Conservation (phyloP, 2,113 vertebrate species). For the Hippocampus comes region DNA sequence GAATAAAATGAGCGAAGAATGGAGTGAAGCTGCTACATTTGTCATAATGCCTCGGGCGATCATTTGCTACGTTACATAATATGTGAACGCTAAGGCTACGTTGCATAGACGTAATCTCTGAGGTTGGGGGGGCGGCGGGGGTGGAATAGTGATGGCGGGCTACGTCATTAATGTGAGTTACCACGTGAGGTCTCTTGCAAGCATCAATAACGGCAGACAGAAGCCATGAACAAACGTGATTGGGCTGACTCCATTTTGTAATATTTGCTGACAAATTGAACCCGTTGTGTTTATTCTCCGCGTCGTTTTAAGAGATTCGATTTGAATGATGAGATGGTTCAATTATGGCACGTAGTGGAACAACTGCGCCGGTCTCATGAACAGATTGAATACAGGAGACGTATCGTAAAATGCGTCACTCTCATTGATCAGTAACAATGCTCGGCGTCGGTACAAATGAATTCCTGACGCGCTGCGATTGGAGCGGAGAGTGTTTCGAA, state of each 20-base stretch:
- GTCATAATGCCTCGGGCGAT: slow-evolving; percentile 19
- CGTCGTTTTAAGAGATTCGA: neutral
- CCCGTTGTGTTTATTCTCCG: neutral
- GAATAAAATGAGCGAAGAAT: slow-evolving; percentile 2
- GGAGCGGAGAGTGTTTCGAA: neutral
- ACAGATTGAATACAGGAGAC: neutral
- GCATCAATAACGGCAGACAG: neutral
- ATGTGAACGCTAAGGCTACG: slow-evolving; percentile 22
- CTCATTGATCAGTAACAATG: neutral
- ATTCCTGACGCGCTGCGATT: too few relatives aligned
- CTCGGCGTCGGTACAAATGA: neutral
- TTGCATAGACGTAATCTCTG: slow-evolving; percentile 31
- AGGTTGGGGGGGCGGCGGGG: slow-evolving; percentile 25
- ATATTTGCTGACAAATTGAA: neutral
- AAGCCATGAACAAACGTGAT: neutral
- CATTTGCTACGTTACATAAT: slow-evolving; percentile 43
- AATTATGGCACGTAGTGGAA: too few relatives aligned
- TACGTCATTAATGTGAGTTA: slow-evolving; percentile 1
- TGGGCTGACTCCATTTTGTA: neutral
- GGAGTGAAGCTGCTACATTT: slow-evolving; percentile 22
- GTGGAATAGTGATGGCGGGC: slow-evolving; percentile 15
- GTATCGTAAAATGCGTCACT: neutral
- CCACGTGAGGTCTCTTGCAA: neutral
- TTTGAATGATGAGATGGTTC: too few relatives aligned
- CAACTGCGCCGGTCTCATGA: too few relatives aligned